Evolutionary conservation across 2,888 invertebrate species (phyloP).

Genomic region (Drosophila pegasa): DNA sequence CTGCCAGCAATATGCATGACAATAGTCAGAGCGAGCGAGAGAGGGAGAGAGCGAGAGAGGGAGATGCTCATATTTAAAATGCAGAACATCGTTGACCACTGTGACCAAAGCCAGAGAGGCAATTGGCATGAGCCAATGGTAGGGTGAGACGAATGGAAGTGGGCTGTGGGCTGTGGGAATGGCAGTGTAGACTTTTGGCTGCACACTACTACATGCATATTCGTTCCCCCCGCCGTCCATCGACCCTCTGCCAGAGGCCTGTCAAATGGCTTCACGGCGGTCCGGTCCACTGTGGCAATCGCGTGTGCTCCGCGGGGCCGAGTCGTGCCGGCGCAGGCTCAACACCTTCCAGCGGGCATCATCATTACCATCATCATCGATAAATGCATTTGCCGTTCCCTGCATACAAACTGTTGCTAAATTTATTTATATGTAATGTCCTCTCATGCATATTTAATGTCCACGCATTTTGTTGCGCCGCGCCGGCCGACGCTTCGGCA

Average conservation of each 20-base stretch:
- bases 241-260: constrained; percentile 24
- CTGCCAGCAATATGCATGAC: constrained; percentile 70
- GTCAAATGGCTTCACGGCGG: constrained; percentile 73
- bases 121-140: constrained; percentile 44
- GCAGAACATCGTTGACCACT: constrained; percentile 64
- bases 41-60: not conserved
- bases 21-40: constrained; percentile 30
- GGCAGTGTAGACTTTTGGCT: constrained; percentile 25
- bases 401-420: constrained; percentile 80
- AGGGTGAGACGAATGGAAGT: constrained; percentile 1
- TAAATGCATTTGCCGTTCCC: constrained; percentile 78
- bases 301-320: constrained; percentile 52
- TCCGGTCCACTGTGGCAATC: constrained; percentile 66
- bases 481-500: constrained; percentile 2
- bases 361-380: constrained; percentile 76
- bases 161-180: not conserved
- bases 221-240: not conserved
- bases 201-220: constrained; percentile 13
- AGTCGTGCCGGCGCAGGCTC: constrained; percentile 62
- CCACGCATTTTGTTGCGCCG: constrained; percentile 68
- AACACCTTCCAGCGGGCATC: constrained; percentile 75
- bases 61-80: constrained; percentile 75
- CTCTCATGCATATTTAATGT: constrained; percentile 81
- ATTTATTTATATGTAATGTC: constrained; percentile 81
- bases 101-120: constrained; percentile 30